phyloP scores from a whole-genome alignment of 2,797 vertebrate genomes.

The Danio tinwini region DNA sequence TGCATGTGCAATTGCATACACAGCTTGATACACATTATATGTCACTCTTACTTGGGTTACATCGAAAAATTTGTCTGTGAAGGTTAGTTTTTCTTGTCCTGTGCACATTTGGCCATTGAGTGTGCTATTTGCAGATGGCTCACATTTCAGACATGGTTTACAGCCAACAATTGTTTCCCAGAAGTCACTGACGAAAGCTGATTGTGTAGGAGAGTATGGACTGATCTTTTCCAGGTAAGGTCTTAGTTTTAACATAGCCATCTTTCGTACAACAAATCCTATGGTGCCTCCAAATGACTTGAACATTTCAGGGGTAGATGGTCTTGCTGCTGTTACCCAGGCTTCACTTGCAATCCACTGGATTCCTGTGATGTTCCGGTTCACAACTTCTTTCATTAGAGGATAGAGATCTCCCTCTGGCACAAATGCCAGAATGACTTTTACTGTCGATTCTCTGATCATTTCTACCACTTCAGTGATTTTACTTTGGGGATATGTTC shows the following conservation, averaged over 20 bases:
- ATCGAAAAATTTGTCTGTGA: constrained; percentile 73
- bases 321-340: constrained; percentile 77
- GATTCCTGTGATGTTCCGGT: constrained; percentile 79
- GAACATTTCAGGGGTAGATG: constrained; percentile 75
- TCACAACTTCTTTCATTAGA: constrained; percentile 76
- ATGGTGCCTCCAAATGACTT: constrained; percentile 75
- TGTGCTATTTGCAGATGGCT: constrained; percentile 2
- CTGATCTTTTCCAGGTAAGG: constrained; percentile 70
- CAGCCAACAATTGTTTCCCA: constrained; percentile 78
- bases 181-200: constrained; percentile 73
- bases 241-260: constrained; percentile 74
- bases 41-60: constrained; percentile 75
- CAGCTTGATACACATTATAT: constrained; percentile 81
- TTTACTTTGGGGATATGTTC: constrained; percentile 68
- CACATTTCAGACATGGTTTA: constrained; percentile 46
- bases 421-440: constrained; percentile 78
- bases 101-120: constrained; percentile 62
- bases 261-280: constrained; percentile 77
- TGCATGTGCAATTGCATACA: constrained; percentile 78
- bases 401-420: constrained; percentile 76
- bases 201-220: constrained; percentile 63
- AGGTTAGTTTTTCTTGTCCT: constrained; percentile 69
- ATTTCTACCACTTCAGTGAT: constrained; percentile 72
- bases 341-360: constrained; percentile 83
- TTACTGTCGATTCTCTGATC: constrained; percentile 75